These are phyloP conservation scores for Mustela lutreola DNA, from an alignment of 2,113 vertebrate genomes.

Conservation along the genomic window DNA sequence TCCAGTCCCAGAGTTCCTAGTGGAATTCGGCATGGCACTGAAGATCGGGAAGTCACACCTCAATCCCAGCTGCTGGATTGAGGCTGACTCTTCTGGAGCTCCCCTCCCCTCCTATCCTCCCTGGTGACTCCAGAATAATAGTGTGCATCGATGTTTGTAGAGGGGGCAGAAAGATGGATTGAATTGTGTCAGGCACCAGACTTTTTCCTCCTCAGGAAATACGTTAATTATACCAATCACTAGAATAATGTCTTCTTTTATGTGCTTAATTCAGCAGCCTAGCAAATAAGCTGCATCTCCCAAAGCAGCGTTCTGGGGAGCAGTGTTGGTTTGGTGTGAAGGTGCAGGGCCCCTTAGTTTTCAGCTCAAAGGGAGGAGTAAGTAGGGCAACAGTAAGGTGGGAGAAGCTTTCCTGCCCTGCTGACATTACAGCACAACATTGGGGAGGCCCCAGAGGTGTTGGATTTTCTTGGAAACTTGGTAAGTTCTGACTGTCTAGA, in stretches of 20 bases:
- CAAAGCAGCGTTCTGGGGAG: neutral
- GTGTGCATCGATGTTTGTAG: neutral
- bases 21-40: neutral
- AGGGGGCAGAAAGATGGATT: neutral
- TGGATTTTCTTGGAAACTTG: constrained; percentile 46
- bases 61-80: neutral
- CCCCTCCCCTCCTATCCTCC: neutral
- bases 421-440: neutral
- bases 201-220: constrained; percentile 4
- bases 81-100: neutral
- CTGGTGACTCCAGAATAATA: neutral
- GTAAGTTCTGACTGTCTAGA: constrained; percentile 29
- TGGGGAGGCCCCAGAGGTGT: neutral
- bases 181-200: neutral
- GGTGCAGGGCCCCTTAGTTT: neutral
- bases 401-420: neutral
- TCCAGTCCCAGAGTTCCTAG: neutral
- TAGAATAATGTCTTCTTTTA: constrained; percentile 52
- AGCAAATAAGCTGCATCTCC: constrained; percentile 5
- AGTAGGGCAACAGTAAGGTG: neutral
- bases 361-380: constrained; percentile 14
- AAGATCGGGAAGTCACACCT: neutral
- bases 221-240: neutral
- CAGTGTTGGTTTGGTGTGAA: neutral
- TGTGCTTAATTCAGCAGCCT: neutral